Percentiles rank a stretch among this genome's conserved stretches.
Evolutionary conservation across 2,888 invertebrate genomes (phyloP).

Genomic region (Pocota personata): DNA sequence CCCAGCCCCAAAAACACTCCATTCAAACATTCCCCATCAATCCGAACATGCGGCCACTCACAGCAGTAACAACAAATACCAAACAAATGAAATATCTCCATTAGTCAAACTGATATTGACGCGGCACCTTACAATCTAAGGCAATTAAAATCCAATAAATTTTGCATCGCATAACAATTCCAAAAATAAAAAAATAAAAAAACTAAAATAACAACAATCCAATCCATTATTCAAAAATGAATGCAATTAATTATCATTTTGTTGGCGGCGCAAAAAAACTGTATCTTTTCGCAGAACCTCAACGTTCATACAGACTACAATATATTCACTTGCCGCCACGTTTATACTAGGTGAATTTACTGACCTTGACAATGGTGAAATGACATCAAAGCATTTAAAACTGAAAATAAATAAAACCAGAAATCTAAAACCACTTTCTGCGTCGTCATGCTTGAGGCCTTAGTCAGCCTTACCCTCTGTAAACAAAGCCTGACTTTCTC

Average conservation of each 20-base stretch:
- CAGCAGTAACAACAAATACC: background rate
- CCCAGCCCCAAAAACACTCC: too few relatives aligned
- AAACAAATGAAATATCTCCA: background rate
- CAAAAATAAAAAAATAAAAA: background rate
- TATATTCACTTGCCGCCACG: background rate
- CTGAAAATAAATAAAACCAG: background rate
- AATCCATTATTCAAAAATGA: background rate
- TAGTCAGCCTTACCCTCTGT: background rate
- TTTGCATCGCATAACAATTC: background rate
- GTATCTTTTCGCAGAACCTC: background rate
- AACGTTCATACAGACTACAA: background rate
- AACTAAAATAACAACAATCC: background rate
- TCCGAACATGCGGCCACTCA: background rate
- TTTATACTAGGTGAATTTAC: background rate
- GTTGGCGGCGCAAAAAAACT: background rate
- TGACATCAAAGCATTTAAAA: background rate
- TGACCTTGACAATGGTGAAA: slow-evolving; percentile 36
- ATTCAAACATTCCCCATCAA: background rate
- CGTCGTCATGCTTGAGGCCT: background rate
- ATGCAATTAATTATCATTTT: slow-evolving; percentile 43
- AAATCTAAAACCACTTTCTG: background rate
- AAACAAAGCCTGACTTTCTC: background rate
- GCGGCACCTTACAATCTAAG: background rate
- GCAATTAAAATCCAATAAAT: slow-evolving; percentile 30
- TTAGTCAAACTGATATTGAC: background rate